Evolutionary conservation across 2,797 vertebrate species (phyloP).

Genomic region (Eupleurogrammus muticus): DNA sequence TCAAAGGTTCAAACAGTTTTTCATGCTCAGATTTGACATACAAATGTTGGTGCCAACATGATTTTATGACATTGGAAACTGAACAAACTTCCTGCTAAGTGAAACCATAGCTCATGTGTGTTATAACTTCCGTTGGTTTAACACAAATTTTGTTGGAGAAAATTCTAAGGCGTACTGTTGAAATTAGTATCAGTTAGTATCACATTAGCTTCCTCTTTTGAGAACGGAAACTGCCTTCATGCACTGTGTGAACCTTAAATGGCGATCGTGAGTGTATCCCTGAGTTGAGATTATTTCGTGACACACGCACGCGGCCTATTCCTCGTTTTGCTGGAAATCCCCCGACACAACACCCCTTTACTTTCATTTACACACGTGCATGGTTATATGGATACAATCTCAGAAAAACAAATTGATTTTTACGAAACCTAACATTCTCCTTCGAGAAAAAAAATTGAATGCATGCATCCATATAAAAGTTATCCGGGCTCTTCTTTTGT

Average conservation of each 20-base stretch:
- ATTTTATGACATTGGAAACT: neutral
- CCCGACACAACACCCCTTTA: neutral
- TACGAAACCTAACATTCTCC: too few relatives aligned
- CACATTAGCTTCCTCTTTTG: slow-evolving; percentile 12
- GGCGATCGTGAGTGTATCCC: neutral
- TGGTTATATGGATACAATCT: too few relatives aligned
- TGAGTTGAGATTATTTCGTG: neutral
- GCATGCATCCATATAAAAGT: too few relatives aligned
- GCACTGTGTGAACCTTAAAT: neutral
- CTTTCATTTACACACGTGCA: neutral
- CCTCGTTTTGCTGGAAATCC: slow-evolving; percentile 8
- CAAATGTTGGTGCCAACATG: neutral
- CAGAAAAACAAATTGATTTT: neutral
- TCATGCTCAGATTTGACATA: neutral
- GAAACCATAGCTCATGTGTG: neutral
- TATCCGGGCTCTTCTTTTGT: too few relatives aligned
- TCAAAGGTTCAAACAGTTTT: neutral
- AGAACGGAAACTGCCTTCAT: slow-evolving; percentile 1
- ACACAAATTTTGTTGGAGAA: neutral
- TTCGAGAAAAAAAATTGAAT: too few relatives aligned
- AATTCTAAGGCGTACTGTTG: neutral
- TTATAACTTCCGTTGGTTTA: neutral
- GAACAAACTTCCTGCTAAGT: neutral
- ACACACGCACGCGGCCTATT: neutral
- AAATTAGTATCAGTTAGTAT: slow-evolving; percentile 5